Evolutionary conservation across 2,113 vertebrate species (phyloP), one percentile per base, ranked within the genome.

Genomic region (Alexandromys fortis): DNA sequence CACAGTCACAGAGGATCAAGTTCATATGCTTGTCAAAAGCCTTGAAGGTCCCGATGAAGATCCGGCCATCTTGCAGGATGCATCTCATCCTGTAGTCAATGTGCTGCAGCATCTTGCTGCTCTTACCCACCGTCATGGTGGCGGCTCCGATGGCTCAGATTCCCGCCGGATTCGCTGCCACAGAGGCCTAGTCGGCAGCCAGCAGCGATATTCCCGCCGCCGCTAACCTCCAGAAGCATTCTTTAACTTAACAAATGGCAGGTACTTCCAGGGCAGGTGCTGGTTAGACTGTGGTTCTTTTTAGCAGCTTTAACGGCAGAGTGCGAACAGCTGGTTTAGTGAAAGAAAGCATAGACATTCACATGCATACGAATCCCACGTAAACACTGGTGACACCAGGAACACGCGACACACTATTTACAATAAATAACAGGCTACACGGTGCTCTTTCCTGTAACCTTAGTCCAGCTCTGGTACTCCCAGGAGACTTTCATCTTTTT

Each of bases 21-120:
- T 99, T 99, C 99, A 99, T 99, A 97, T 99, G 99, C 96, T 99
- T 99, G 98, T 99, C 99, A 70, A 99, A 99, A 30, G 99, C 99
- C 97, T 99, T 99, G 97, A 99, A 99, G 52, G 99, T 99, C 61
- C 99, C 99, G 4, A 99, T 99, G 98, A 99, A 99, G 98, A 99
- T 99, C 0, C 99, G 99, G 0, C 99, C 99, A 0, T 99, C 99
- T 96, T 99, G 99, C 97, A 99, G 99, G 98, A 99, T 99, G 98
- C 99, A 99, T 73, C 99, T 98, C 99, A 99, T 99, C 98, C 99
- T 99, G 98, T 99, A 99, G 98, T 99, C 99, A 83, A 99, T 99
- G 98, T 99, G 99, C 98, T 99, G 99, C 98, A 99, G 99, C 99
- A 99, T 99, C 99, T 99, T 99, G 95, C 99, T 99, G 99, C 99